These are phyloP conservation scores for Peromyscus attwateri DNA, from an alignment of 2,797 vertebrate species.

Conservation along the genomic window DNA sequence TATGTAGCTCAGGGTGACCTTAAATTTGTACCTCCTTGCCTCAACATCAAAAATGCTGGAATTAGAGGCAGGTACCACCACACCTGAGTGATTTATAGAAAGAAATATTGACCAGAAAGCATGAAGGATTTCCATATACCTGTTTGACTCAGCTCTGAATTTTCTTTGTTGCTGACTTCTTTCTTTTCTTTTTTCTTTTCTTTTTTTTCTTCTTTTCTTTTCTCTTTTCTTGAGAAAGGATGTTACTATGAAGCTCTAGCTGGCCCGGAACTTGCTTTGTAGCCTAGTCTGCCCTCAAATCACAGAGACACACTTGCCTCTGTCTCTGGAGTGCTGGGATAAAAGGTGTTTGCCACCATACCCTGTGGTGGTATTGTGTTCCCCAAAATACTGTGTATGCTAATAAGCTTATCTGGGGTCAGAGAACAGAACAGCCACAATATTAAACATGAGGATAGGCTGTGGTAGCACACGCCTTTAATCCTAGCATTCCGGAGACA, in stretches of 20 bases:
- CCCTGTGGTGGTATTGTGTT: too few species aligned
- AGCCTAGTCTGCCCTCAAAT: neutral
- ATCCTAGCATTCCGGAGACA: too few species aligned
- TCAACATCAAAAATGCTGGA: neutral
- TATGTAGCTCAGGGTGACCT: neutral
- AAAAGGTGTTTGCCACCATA: neutral
- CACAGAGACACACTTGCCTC: neutral
- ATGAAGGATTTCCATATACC: neutral
- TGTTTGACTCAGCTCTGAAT: neutral
- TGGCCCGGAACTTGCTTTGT: neutral
- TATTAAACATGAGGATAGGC: too few species aligned
- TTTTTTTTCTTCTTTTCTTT: rapidly evolving
- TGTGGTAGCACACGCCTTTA: too few species aligned
- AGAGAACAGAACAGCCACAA: too few species aligned
- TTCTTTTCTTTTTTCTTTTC: too few species aligned
- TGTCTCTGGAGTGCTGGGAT: neutral
- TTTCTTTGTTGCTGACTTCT: neutral
- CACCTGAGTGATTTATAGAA: neutral
- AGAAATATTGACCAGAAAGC: neutral
- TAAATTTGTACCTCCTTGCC: neutral
- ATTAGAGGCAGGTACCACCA: neutral
- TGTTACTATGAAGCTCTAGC: neutral
- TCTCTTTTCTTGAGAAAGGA: neutral
- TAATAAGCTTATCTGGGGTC: too few species aligned
- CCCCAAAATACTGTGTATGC: too few species aligned